A percentile compares a stretch with the other conserved stretches of the same genome.
phyloP scores from a whole-genome alignment of 2,797 vertebrate species.

The Amblyopsis hoosieri region DNA sequence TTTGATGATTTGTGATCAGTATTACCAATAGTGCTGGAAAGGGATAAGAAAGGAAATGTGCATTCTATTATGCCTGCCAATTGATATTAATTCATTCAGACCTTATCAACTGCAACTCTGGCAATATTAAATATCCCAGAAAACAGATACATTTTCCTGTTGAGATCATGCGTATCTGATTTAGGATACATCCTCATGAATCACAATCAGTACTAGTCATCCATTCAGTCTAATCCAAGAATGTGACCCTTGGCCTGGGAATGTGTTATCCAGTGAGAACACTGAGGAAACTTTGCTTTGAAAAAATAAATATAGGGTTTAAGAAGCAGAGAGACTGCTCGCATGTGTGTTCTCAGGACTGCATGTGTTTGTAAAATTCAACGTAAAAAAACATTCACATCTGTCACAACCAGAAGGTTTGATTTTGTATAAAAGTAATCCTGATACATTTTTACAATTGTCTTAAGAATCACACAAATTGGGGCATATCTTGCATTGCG shows the following conservation, averaged over 20 bases:
- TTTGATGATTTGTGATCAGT: constrained; percentile 12
- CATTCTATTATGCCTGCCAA: constrained; percentile 36
- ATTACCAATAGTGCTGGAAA: constrained; percentile 14
- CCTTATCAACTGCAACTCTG: constrained; percentile 16
- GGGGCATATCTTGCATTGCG: too few relatives aligned
- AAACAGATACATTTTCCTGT: constrained; percentile 38
- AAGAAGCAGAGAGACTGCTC: too few relatives aligned
- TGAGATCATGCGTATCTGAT: constrained; percentile 35
- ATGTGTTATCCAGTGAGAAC: constrained; percentile 47
- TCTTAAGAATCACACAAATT: too few relatives aligned
- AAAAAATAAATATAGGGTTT: too few relatives aligned
- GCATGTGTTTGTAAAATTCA: too few relatives aligned
- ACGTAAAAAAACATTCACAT: too few relatives aligned
- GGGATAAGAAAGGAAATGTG: constrained; percentile 27
- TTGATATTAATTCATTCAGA: constrained; percentile 44
- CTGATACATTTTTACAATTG: too few relatives aligned
- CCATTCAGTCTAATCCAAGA: constrained; percentile 6
- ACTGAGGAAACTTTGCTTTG: constrained; percentile 3
- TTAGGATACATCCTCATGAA: constrained; percentile 53
- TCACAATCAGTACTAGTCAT: constrained; percentile 47
- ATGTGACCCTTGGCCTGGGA: constrained; percentile 18
- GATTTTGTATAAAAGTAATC: too few relatives aligned
- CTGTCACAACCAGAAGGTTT: too few relatives aligned
- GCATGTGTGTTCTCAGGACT: too few relatives aligned
- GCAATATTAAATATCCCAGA: constrained; percentile 31